phyloP scores from a whole-genome alignment of 2,888 invertebrate genomes.

The Luperina nickerlii region DNA sequence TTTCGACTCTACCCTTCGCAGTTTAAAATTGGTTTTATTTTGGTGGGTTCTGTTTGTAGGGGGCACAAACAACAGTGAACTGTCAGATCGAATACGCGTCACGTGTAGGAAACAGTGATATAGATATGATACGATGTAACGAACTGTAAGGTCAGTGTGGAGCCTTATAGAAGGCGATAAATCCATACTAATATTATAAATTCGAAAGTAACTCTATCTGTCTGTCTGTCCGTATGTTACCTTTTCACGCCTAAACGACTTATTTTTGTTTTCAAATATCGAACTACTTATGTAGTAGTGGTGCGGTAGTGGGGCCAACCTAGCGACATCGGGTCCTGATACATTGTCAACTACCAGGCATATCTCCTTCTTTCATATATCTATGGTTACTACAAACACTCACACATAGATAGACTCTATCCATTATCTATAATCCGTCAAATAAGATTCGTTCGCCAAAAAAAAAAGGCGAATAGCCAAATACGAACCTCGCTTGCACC shows the following conservation, averaged over 20 bases:
- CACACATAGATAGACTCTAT: background rate
- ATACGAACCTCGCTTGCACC: slow-evolving; percentile 16
- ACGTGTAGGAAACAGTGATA: slow-evolving; percentile 73
- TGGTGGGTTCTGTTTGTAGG: slow-evolving; percentile 35
- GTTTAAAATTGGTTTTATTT: slow-evolving; percentile 45
- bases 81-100: slow-evolving; percentile 65
- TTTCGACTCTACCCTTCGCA: slow-evolving; percentile 5
- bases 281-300: too few species aligned
- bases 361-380: too few species aligned
- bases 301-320: too few species aligned
- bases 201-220: too few species aligned
- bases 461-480: slow-evolving; percentile 12
- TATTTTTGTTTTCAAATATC: too few species aligned
- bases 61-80: slow-evolving; percentile 63
- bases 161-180: slow-evolving; percentile 67
- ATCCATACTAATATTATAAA: background rate
- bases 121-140: slow-evolving; percentile 85
- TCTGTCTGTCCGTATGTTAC: too few species aligned
- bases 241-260: too few species aligned
- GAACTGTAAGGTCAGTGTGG: slow-evolving; percentile 77
- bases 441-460: background rate
- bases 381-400: too few species aligned
- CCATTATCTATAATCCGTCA: background rate
- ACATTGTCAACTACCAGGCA: too few species aligned
- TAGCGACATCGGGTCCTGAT: too few species aligned